Percentiles rank a stretch among this genome's conserved stretches.
These are phyloP conservation scores for Caranx melampygus DNA, from an alignment of 2,113 vertebrate species.

Conservation along the genomic window DNA sequence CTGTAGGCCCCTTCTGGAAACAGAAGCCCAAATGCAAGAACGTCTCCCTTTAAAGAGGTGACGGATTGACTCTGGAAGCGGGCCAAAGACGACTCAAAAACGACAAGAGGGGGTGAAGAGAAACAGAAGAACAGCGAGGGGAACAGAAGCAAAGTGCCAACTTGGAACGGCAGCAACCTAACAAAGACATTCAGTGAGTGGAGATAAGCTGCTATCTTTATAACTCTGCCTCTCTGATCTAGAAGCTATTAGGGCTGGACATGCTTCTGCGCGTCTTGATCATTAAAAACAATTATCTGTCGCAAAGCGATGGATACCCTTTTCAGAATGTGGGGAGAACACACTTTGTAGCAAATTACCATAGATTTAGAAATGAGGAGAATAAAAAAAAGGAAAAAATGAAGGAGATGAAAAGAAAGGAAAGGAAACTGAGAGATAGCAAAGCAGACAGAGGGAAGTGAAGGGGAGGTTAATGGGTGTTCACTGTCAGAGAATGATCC, in stretches of 20 bases:
- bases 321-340: conserved; percentile 17
- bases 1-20: conserved; percentile 66
- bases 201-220: conserved; percentile 73
- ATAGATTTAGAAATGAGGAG: conserved; percentile 25
- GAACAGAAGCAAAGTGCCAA: conserved; percentile 53
- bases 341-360: conserved; percentile 32
- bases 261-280: conserved; percentile 63
- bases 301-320: conserved; percentile 34
- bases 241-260: conserved; percentile 61
- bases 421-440: conserved; percentile 1
- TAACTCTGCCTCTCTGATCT: conserved; percentile 62
- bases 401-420: conserved; percentile 1
- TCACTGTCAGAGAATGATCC: conserved; percentile 61
- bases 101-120: conserved; percentile 21
- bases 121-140: conserved; percentile 48
- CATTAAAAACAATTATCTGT: conserved; percentile 70
- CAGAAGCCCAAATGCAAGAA: conserved; percentile 63
- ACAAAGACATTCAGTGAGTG: conserved; percentile 64
- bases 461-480: conserved; percentile 39
- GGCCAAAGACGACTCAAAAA: conserved; percentile 69
- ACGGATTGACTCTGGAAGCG: conserved; percentile 74
- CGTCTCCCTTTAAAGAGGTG: conserved; percentile 69
- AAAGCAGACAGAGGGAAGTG: conserved; percentile 4
- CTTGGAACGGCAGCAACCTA: conserved; percentile 55
- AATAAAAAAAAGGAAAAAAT: conserved; percentile 22